Evolutionary conservation across 2,797 vertebrate species (phyloP), one percentile per base, ranked within the genome.

Genomic region (Natrix natrix): DNA sequence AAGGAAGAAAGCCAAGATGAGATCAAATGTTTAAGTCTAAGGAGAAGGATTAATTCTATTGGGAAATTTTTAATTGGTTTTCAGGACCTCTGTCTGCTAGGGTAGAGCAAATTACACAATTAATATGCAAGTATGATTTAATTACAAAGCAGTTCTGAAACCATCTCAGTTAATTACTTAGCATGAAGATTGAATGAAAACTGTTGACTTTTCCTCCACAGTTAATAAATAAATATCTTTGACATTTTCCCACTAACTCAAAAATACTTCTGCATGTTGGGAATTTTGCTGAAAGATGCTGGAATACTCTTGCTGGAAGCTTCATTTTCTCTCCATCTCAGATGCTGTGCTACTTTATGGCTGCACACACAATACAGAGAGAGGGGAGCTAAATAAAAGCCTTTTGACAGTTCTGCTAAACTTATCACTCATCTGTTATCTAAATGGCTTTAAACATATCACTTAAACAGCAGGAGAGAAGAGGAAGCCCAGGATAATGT

Each of bases 81-180:
- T 87, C 20, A 56, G 55, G 37, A 88, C 61, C 54, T 26, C 66
- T 88, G 55, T 92, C 43, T 86, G 16, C 56, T 89, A 90, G 43
- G 48, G 32, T 86, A 54, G 37, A 54, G 26, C 22, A 24, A 52
- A 22, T 86, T n/a, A 52, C 57, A 86, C 56, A 83, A 83, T 89
- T 89, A 92, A 92, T 89, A 86, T 61, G 66, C 69, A 89, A 61
- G 56, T 92, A 55, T 92, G 43, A 92, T 89, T 89, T 92, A 92
- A 92, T 92, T 90, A 92, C 57, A 83, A 61, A 86, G 32, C 54
- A 86, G 43, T 61, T 74, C 88, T 89, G 88, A 83, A 74, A 89
- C 48, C 88, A 92, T 90, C 92, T 92, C 78, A 88, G 88, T 92
- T 89, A 89, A 74, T 74, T 37, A 74, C 28, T 92, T 88, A 83